phyloP scores from a whole-genome alignment of 2,888 invertebrate genomes.

The Aelia acuminata region DNA sequence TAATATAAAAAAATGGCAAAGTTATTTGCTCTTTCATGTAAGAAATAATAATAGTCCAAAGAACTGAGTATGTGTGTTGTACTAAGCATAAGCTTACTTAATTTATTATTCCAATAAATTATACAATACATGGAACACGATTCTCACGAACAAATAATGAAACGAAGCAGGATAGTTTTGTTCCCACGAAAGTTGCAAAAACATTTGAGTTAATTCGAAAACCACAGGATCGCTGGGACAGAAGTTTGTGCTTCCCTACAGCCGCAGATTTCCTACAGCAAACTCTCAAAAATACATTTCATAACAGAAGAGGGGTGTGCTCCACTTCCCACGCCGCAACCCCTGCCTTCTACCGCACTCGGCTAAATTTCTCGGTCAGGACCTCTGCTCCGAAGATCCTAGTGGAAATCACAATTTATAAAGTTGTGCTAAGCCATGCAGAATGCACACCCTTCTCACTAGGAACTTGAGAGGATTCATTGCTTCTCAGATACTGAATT shows the following conservation, averaged over 20 bases:
- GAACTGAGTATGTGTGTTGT: too few relatives aligned
- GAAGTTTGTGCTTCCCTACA: neutral
- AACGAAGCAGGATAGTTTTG: neutral
- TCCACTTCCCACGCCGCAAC: neutral
- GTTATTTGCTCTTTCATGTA: too few relatives aligned
- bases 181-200: neutral
- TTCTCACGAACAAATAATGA: neutral
- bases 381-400: neutral
- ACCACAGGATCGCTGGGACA: neutral
- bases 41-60: too few relatives aligned
- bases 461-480: neutral
- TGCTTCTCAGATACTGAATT: neutral
- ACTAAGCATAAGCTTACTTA: too few relatives aligned
- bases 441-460: neutral
- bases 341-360: neutral
- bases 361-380: neutral
- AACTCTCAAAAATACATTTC: conserved; percentile 41
- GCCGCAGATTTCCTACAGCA: neutral
- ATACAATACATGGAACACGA: too few relatives aligned
- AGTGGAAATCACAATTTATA: conserved; percentile 3
- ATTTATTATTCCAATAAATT: too few relatives aligned
- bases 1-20: too few relatives aligned
- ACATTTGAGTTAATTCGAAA: conserved; percentile 20
- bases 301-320: neutral
- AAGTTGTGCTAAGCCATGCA: neutral